Conservation (phyloP, 2,797 vertebrate species). For the Steatocranus sp. region DNA sequence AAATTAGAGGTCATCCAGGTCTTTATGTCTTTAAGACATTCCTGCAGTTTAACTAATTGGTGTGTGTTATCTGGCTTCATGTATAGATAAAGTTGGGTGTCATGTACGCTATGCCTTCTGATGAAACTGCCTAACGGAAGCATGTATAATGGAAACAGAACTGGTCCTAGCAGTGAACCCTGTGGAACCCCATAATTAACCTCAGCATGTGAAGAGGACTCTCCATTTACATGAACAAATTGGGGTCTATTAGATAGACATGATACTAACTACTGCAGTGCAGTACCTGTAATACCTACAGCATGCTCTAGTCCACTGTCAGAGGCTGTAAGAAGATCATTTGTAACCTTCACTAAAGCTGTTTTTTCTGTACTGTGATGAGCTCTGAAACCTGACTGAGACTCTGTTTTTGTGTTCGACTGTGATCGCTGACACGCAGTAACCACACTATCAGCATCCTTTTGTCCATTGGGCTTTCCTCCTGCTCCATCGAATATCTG, state of each 20-base stretch:
- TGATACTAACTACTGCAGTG: background rate
- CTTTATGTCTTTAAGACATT: background rate
- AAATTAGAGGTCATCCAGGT: background rate
- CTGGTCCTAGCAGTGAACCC: background rate
- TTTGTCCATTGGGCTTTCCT: background rate
- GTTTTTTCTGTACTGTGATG: background rate
- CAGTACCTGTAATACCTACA: background rate
- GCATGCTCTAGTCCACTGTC: background rate
- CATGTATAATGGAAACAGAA: background rate
- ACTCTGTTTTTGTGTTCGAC: background rate
- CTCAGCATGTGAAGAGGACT: background rate
- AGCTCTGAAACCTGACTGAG: background rate
- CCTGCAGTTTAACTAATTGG: background rate
- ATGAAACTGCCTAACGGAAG: background rate
- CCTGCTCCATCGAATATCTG: background rate
- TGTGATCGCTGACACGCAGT: background rate
- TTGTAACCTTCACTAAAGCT: background rate
- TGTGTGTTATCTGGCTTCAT: background rate
- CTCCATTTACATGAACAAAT: background rate
- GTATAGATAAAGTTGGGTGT: background rate
- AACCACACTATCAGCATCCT: background rate
- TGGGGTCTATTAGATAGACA: background rate
- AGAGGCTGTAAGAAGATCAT: background rate
- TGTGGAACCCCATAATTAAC: background rate
- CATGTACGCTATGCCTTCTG: fast-evolving